These are phyloP conservation scores for Mythimna albipuncta DNA, from an alignment of 2,888 invertebrate species.

Conservation along the genomic window DNA sequence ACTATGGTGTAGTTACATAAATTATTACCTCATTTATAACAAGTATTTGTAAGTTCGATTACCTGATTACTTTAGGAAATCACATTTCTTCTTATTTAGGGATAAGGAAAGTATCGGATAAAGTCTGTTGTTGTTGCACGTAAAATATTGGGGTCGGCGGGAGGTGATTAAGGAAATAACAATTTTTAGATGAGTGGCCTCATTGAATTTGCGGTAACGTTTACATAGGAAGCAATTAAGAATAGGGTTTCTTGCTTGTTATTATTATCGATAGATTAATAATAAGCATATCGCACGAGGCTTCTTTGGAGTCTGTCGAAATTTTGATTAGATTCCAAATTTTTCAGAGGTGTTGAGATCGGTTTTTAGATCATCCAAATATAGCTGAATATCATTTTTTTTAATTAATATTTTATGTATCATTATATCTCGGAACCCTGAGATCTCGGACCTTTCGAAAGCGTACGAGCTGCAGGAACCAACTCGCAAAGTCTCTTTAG, in stretches of 20 bases:
- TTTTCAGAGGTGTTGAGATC: too few relatives aligned
- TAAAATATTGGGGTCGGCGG: slow-evolving; percentile 22
- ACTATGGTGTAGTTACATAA: background rate
- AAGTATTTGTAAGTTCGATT: slow-evolving; percentile 15
- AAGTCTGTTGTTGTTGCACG: slow-evolving; percentile 5
- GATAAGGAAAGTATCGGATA: slow-evolving; percentile 1
- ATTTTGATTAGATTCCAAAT: background rate
- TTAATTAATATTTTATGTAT: too few relatives aligned
- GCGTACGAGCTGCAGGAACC: too few relatives aligned
- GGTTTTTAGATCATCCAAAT: background rate
- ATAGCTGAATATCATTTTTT: too few relatives aligned
- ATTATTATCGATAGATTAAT: background rate
- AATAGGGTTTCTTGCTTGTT: background rate
- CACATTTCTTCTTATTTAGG: slow-evolving; percentile 15
- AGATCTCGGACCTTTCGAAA: too few relatives aligned
- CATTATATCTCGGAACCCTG: too few relatives aligned
- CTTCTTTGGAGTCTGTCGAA: background rate
- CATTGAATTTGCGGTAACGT: background rate
- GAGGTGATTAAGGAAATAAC: slow-evolving; percentile 23
- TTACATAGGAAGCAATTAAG: background rate
- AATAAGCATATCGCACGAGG: background rate
- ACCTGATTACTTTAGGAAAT: slow-evolving; percentile 18
- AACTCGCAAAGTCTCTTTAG: too few relatives aligned
- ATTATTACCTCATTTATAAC: slow-evolving; percentile 14
- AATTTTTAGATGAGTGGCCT: background rate